phyloP scores from a whole-genome alignment of 2,888 invertebrate genomes.

The Laothoe populi region DNA sequence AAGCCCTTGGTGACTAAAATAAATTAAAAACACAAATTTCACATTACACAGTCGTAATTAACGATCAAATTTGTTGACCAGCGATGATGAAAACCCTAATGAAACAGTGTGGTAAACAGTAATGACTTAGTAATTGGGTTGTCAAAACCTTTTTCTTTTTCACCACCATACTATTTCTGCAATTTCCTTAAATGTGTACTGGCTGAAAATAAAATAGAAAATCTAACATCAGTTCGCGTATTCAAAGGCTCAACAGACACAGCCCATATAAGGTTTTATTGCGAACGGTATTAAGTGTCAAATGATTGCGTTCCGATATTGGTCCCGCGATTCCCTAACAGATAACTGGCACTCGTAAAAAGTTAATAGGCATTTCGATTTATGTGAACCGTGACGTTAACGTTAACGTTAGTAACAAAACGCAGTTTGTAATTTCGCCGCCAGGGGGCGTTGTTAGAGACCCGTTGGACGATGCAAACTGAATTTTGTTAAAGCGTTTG shows the following conservation, averaged over 20 bases:
- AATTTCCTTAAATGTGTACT: neutral
- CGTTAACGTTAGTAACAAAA: constrained; percentile 44
- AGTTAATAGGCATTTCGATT: constrained; percentile 50
- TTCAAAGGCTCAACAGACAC: constrained; percentile 12
- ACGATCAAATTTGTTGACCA: too few species aligned
- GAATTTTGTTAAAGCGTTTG: neutral
- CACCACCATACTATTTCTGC: neutral
- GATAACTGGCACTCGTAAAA: constrained; percentile 49
- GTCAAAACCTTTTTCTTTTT: neutral
- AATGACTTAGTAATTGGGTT: too few species aligned
- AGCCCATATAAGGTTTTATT: constrained; percentile 33
- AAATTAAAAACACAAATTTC: too few species aligned
- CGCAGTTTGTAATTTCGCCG: constrained; percentile 47
- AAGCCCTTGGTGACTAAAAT: too few species aligned
- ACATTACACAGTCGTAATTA: too few species aligned
- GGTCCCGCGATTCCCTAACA: constrained; percentile 33
- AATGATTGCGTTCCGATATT: constrained; percentile 43
- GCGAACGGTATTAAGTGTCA: constrained; percentile 42
- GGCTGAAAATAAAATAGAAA: neutral
- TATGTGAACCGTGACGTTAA: constrained; percentile 44
- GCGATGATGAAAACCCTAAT: too few species aligned
- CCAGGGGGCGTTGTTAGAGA: neutral
- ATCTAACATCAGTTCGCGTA: neutral
- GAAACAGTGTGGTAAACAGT: too few species aligned
- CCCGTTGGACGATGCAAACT: neutral